Base-by-base conservation (phyloP, 2,113 vertebrate genomes). In the Cephalopterus ornatus region DNA sequence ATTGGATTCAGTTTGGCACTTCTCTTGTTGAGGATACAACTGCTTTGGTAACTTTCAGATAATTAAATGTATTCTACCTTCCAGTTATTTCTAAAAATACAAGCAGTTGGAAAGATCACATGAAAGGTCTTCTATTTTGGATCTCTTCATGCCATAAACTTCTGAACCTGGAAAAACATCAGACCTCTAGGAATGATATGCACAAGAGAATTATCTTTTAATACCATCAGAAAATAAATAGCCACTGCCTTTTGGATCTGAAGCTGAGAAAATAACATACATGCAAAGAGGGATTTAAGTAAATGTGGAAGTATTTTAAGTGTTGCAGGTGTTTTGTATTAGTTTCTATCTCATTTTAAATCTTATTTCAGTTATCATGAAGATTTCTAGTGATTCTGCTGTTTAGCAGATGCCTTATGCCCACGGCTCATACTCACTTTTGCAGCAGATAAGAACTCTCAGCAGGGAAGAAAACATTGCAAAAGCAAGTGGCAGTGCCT, bases 41-140 rank as follows among this genome's bases (percentile, higher is more conserved):
- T 30, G 22, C 52, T 91, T 82, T 37, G 39, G 79, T 74, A 88
- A 71, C n/a, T 67, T n/a, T 41, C 75, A 77, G 67, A 67, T 90
- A 93, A 94, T 59, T 35, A 73, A 33, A 84, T 32, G 19, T 71
- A 70, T 83, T 93, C 75, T 35, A 93, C 63, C n/a, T 90, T 71
- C 56, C 85, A 88, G 75, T 65, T 72, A 37, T 75, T 94, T 94
- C 75, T 81, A 78, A 92, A 90, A 92, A 74, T 63, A 68, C 26
- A 66, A 6, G 3, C 30, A 71, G 46, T 3, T 80, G 63, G 63
- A 90, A 88, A 91, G 80, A 59, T 39, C 73, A 82, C 56, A 74
- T 74, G 74, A 86, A 88, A 90, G 24, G 68, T 77, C 82, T 85
- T 90, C 62, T 65, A 72, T 71, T 93, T 96, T 72, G 21, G 39